Evolutionary conservation across 2,888 invertebrate species (phyloP).

Genomic region (Catotricha subobsoleta): DNA sequence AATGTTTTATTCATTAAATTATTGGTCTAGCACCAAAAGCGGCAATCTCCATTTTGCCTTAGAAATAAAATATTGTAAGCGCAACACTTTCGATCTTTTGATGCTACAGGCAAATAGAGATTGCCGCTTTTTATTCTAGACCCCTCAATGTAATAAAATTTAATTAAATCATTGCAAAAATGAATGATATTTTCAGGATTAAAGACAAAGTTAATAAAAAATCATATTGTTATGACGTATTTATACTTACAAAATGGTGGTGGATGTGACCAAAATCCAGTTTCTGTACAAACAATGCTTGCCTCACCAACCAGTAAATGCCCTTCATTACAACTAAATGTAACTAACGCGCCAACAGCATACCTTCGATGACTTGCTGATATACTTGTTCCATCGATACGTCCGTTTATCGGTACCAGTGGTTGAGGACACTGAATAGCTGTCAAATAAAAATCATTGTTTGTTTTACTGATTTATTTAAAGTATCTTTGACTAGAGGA

Average conservation of each 20-base stretch:
- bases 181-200: too few relatives aligned
- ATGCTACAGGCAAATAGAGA: too few relatives aligned
- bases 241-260: conserved; percentile 54
- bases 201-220: too few relatives aligned
- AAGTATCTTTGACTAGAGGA: not conserved
- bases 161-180: too few relatives aligned
- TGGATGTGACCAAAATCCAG: conserved; percentile 74
- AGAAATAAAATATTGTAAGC: too few relatives aligned
- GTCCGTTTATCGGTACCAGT: conserved; percentile 51
- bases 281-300: conserved; percentile 71
- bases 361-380: conserved; percentile 36
- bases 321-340: conserved; percentile 53
- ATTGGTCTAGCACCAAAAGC: too few relatives aligned
- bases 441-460: conserved; percentile 21
- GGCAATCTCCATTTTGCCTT: too few relatives aligned
- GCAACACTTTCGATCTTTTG: too few relatives aligned
- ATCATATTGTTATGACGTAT: too few relatives aligned
- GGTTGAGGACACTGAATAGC: conserved; percentile 71
- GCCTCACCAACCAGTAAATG: conserved; percentile 49
- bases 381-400: conserved; percentile 29
- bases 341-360: conserved; percentile 63
- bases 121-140: too few relatives aligned
- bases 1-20: too few relatives aligned
- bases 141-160: too few relatives aligned
- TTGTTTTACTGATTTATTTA: not conserved